Base-by-base conservation (phyloP, 2,797 vertebrate genomes). In the Pampus argenteus region DNA sequence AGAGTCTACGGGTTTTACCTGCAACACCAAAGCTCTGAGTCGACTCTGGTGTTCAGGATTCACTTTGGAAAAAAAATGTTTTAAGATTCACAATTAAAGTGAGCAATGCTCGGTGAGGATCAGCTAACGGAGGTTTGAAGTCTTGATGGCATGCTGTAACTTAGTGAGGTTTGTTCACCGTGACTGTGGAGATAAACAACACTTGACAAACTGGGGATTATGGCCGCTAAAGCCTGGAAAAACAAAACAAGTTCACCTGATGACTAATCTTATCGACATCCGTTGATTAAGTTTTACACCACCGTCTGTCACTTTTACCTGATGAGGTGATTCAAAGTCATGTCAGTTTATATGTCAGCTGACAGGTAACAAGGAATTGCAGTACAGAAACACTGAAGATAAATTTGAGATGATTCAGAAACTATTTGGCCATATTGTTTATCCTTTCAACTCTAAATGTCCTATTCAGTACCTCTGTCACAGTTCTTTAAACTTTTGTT, bases 91-190 rank as follows among this genome's bases (percentile, higher is more conserved):
- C 13, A 25, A n/a, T 38, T 4, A 36, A 64, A 48, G 22, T 38
- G 20, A 11, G 15, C 5, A 36, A 40, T 51, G 22, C 22, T 23
- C 42, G 3, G 20, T 17, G 4, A 11, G 29, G 49, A 58, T 62
- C 51, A 42, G 47, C 22, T 52, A 15, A 20, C 23, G 5, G 20
- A 44, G 56, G 26, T 2, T 74, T 58, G 22, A 10, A 8, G 13
- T n/a, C 14, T 36, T 42, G 3, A 15, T 55, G 60, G 70, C 60
- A 51, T 71, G 62, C 31, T 29, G 22, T 20, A n/a, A n/a, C n/a
- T n/a, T n/a, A 25, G 45, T 9, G 11, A 1, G 13, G 8, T 60
- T 42, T 11, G 29, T n/a, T 59, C 45, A 47, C 0, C 10, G 1
- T 40, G 11, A 52, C 4, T 59, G 4, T 23, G 7, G n/a, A 20